Base-by-base conservation (phyloP, 2,888 invertebrate genomes). In the Frankliniella intonsa region DNA sequence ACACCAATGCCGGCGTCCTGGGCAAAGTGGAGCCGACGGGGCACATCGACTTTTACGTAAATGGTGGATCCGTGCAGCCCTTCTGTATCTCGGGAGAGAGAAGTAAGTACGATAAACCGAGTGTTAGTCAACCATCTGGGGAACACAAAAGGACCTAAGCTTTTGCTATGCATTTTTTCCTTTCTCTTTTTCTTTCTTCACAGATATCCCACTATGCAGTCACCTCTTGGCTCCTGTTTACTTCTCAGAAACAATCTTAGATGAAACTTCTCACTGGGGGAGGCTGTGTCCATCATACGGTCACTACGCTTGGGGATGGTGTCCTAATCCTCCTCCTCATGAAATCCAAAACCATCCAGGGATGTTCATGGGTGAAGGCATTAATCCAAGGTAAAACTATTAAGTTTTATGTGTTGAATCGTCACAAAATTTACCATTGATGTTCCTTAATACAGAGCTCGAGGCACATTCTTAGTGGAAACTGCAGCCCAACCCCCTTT, bases 31-130 rank as follows among this genome's bases (percentile, higher is more conserved):
- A 92, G 84, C 88, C 90, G 80, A 91, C 91, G 84, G 93, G 93
- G 0, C 92, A 93, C 86, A 90, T 91, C 0, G 93, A 93, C 85
- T 93, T 93, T 85, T 93, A 92, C 85, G 89, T 92, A 86, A 93
- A 93, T 85, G 93, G 93, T 0, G 93, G 93, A 0, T 76, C 69
- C 22, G 25, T 76, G 25, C 69, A 76, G 25, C 69, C 69, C 69
- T 76, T 76, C 69, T 76, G 69, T 25, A 76, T 12, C 12, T 12
- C 11, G 8, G 69, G 69, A 1, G 69, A 76, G 25, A n/a, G 69
- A 9, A 76, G 69, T 76, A 25, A 76, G 69, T 76, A 49, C 51
- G 38, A 38, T 38, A 38, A 55, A 55, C 14, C 55, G 55, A 55
- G 38, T 38, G 38, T 38, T 38, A 38, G 55, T 51, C 51, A 51